Conservation (phyloP, 1,140 invertebrate species). For the Formica exsecta region DNA sequence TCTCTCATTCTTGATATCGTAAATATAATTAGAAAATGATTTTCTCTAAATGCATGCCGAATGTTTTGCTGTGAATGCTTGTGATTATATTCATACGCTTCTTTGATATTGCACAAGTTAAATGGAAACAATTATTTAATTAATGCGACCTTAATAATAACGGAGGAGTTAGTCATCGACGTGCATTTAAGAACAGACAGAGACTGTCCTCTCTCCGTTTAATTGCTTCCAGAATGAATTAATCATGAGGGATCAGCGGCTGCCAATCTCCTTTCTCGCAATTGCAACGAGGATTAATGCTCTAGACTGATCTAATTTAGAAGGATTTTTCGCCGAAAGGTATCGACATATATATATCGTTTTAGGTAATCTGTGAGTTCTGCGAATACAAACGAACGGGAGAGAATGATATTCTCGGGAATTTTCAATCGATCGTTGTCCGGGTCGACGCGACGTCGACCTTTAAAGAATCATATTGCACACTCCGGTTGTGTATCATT, state of each 20-base stretch:
- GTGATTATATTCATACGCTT: too few species aligned
- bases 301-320: constrained; percentile 34
- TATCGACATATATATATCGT: constrained; percentile 20
- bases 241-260: constrained; percentile 54
- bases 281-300: constrained; percentile 33
- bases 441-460: not conserved
- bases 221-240: constrained; percentile 55
- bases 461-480: constrained; percentile 39
- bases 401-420: not conserved
- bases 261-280: constrained; percentile 44
- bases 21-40: not conserved
- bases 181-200: constrained; percentile 37
- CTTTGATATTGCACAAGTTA: not conserved
- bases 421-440: constrained; percentile 27
- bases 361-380: constrained; percentile 27
- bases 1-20: not conserved
- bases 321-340: constrained; percentile 13
- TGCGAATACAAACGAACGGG: not conserved
- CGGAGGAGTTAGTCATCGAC: not conserved
- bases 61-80: not conserved
- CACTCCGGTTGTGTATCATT: constrained; percentile 32
- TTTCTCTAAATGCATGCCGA: not conserved
- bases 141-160: constrained; percentile 41
- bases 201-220: constrained; percentile 50
- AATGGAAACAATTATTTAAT: constrained; percentile 44